A percentile compares a stretch with the other conserved stretches of the same genome.
Conservation (phyloP, 2,888 invertebrate species). For the Ophion ventricosus region DNA sequence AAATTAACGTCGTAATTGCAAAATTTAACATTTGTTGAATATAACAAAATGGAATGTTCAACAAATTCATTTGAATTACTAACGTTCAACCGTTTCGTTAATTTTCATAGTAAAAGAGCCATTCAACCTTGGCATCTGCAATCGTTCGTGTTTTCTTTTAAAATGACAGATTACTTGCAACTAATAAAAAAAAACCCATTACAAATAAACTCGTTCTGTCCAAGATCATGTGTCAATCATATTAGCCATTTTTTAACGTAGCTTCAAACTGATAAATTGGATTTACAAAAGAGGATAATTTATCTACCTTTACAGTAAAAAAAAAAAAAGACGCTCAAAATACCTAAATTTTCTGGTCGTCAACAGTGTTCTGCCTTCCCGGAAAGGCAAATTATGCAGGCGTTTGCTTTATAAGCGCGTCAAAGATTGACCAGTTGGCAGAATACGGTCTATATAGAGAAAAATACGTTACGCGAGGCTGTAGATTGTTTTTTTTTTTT, state of each 20-base stretch:
- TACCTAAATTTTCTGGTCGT: neutral
- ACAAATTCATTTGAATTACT: neutral
- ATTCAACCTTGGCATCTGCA: no score
- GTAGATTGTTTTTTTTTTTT: slow-evolving; percentile 6
- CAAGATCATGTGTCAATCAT: neutral
- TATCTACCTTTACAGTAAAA: neutral
- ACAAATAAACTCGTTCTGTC: neutral
- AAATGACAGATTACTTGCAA: neutral
- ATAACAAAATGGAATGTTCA: neutral
- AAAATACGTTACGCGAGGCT: slow-evolving; percentile 17
- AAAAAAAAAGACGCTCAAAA: neutral
- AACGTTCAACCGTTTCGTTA: neutral
- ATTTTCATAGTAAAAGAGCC: no score
- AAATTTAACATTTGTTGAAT: neutral
- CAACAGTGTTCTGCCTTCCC: neutral
- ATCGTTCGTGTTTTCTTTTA: no score
- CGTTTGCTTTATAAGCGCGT: neutral
- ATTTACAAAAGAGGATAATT: neutral
- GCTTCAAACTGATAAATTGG: neutral
- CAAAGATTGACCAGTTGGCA: neutral
- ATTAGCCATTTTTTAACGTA: neutral
- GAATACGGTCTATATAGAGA: neutral
- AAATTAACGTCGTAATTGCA: neutral
- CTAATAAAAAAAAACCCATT: neutral
- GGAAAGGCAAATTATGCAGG: neutral